These are phyloP conservation scores for Dicranocentrus wangi DNA, from an alignment of 2,888 invertebrate species.

Conservation along the genomic window DNA sequence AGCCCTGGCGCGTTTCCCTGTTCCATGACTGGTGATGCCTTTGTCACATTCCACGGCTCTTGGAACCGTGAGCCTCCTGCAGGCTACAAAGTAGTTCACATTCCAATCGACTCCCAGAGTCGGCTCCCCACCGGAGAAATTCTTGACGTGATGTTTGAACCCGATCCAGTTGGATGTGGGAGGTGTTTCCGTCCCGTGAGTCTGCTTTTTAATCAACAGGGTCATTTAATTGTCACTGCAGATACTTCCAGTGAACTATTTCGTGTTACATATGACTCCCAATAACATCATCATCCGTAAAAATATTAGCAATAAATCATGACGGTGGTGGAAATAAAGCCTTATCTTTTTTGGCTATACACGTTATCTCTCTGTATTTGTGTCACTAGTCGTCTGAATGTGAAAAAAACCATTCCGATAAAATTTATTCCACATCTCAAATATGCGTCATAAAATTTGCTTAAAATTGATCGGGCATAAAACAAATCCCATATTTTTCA, in stretches of 20 bases:
- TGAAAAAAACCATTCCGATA: too few species aligned
- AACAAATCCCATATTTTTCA: too few species aligned
- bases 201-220: constrained; percentile 63
- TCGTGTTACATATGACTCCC: constrained; percentile 16
- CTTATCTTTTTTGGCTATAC: too few species aligned
- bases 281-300: too few species aligned
- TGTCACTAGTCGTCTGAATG: too few species aligned
- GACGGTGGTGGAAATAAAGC: too few species aligned
- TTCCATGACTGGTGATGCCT: constrained; percentile 62
- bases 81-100: constrained; percentile 64
- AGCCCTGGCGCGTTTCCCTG: constrained; percentile 67
- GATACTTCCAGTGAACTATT: constrained; percentile 34
- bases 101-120: constrained; percentile 51
- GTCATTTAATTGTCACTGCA: constrained; percentile 60
- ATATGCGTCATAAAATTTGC: too few species aligned
- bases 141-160: constrained; percentile 61
- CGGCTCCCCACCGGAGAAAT: constrained; percentile 62
- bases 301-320: too few species aligned
- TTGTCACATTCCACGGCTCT: constrained; percentile 69
- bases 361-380: too few species aligned
- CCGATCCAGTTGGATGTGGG: constrained; percentile 33
- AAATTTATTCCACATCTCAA: too few species aligned
- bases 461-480: too few species aligned
- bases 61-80: constrained; percentile 55
- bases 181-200: constrained; percentile 68